Evolutionary conservation across 2,888 invertebrate species (phyloP).

Genomic region (Calliopum simillimum): DNA sequence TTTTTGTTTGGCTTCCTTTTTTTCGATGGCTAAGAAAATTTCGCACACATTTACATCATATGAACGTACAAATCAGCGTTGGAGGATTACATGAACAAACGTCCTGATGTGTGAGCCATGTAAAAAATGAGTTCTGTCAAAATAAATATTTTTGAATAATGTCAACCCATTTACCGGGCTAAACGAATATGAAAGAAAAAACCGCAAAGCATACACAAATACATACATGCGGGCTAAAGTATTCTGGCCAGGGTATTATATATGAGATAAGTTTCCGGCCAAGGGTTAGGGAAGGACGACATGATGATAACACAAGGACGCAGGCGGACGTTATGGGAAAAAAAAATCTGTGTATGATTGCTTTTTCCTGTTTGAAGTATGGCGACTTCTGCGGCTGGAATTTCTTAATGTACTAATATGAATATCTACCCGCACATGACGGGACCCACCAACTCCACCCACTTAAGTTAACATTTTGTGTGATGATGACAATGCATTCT

Average conservation of each 20-base stretch:
- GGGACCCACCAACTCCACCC: neutral
- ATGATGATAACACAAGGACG: neutral
- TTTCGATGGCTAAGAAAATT: no score
- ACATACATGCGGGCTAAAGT: slow-evolving; percentile 17
- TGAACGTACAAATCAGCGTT: no score
- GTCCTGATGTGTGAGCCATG: neutral
- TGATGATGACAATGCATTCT: slow-evolving; percentile 58
- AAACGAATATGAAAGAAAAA: neutral
- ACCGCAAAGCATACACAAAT: neutral
- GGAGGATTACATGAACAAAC: no score
- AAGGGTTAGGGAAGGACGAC: neutral
- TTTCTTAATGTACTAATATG: slow-evolving; percentile 32
- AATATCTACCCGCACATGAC: slow-evolving; percentile 19
- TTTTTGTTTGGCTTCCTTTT: no score
- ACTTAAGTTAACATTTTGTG: slow-evolving; percentile 1
- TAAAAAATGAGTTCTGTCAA: slow-evolving; percentile 65
- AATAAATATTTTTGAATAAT: slow-evolving; percentile 65
- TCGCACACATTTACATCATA: no score
- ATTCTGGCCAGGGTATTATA: slow-evolving; percentile 41
- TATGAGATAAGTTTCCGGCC: slow-evolving; percentile 36
- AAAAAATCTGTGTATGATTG: slow-evolving; percentile 62
- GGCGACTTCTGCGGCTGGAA: slow-evolving; percentile 20
- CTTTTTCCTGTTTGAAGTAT: slow-evolving; percentile 52
- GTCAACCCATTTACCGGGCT: slow-evolving; percentile 62
- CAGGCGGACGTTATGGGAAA: slow-evolving; percentile 55